Evolutionary conservation across 2,113 vertebrate genomes (phyloP), one percentile per base, ranked within the genome.

Genomic region (Pholis gunnellus): DNA sequence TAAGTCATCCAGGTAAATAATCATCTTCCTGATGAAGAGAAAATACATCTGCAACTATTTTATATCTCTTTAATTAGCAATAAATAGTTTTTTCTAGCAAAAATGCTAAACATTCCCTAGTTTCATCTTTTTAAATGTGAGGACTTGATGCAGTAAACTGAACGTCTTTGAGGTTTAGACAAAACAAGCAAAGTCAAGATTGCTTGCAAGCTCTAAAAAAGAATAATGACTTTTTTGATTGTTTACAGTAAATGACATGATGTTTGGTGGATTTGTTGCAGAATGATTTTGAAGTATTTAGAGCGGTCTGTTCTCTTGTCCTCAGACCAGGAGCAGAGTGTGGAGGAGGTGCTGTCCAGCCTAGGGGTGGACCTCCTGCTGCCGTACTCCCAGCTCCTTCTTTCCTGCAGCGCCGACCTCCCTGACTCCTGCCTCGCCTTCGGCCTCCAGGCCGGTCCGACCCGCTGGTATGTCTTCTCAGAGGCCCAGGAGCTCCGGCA

Each of bases 341-440:
- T 96, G 82, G 93, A 95, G 64, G 93, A 94, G 79, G 87, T 97
- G 73, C 90, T 94, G 72, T 96, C 96, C 0, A 73, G 91, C 34
- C 89, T 98, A 68, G 95, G 96, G 76, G 83, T 95, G 7, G 93
- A 86, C 0, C 82, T 97, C 40, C 95, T 95, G 54, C 95, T 96
- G 78, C 95, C 96, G 0, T 97, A 95, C 22, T 90, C 93, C 0
- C 95, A 97, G 54, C 88, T 99, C 31, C 90, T 84, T 0, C 95
- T 92, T 22, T 52, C 64, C 68, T 72, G 68, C 7, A 29, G 14
- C 0, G 31, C 54, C 0, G 78, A 85, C 18, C 91, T 98, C 81
- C 97, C 97, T 0, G 95, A 96, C 76, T 89, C 95, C 71, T 99
- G 97, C 56, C 92, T 99, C 34, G 94, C 88, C 1, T 87, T 99